Evolutionary conservation across 1,140 invertebrate genomes (phyloP), one percentile per base, ranked within the genome.

Genomic region (Chlorops oryzae): DNA sequence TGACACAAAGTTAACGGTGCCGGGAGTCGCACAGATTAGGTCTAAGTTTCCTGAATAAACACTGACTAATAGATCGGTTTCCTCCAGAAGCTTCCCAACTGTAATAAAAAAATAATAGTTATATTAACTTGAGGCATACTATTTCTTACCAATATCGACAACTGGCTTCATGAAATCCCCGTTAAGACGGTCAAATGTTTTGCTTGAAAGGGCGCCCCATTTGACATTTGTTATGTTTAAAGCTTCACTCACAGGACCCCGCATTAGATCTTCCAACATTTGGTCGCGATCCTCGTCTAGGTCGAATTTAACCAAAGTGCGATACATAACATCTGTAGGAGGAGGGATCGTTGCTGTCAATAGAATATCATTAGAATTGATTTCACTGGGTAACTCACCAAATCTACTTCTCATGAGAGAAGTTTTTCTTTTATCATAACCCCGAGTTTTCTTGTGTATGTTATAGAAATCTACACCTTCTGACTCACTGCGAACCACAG

Each of bases 141-240:
- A n/a, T 12, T 18, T 63, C 73, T 68, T 64, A 85, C 82, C 79
- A 59, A 82, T 76, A 38, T 83, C 62, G 10, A 82, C 80, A 21
- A 87, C 87, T 12, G 88, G 86, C 63, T 87, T 89, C 89, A 93
- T 92, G 59, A 92, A 92, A 63, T 92, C 90, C 17, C 54, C 79
- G 15, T 47, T 54, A 22, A 89, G 77, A 12, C 62, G 69, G 27
- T 61, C 49, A 66, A 90, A 91, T 1, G 92, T 88, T 0, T 49
- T 21, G 4, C 54, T 53, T 5, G 78, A 78, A 59, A 84, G 81
- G 5, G 58, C 63, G 32, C 80, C 81, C 82, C 86, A 90, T 6
- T 56, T 68, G 1, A 83, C 79, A 38, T 79, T 72, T n/a, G 83
- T 80, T 41, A 87, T 77, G 68, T 71, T 59, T 59, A 90, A 72